Base-by-base conservation (phyloP, 2,113 vertebrate genomes). In the Python bivittatus region DNA sequence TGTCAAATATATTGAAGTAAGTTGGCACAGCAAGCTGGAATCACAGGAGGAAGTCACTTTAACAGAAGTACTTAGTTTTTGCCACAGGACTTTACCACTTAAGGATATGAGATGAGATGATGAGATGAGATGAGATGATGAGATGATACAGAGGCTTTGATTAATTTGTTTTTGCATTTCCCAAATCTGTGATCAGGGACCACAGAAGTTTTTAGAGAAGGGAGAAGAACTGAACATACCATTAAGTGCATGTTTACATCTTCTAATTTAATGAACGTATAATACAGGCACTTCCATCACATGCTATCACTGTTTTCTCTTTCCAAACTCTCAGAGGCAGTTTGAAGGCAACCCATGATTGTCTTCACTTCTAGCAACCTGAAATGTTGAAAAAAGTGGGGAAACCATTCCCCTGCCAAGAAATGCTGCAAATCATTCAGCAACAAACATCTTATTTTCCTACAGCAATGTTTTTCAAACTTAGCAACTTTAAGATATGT, bases 1-100 rank as follows among this genome's bases (percentile, higher is more conserved):
- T 87, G 33, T 91, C 60, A 42, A 91, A 56, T 87, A 72, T 54
- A 72, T n/a, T 87, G 84, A 87, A 87, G 58, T 68, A 87, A 86
- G 48, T 68, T 91, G 84, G 60, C 84, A 87, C 68, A 48, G 44
- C 48, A 87, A 68, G 13, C 84, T 91, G 48, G 84, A 57, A 87
- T 33, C 84, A 68, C 22, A 53, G 54, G 91, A 87, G 48, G 33
- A 86, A 68, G 52, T 48, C 84, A 72, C 4, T 87, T 68, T 68
- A 86, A 86, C 29, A 91, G 6, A 86, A 91, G 38, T 27, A 33
- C n/a, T 64, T 13, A 17, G 22, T 61, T 61, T 86, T 44, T 86
- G 42, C 90, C 11, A 3, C 29, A 61, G 10, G n/a, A 15, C 17
- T 90, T n/a, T 54, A 68, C 8, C 3, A 42, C 54, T 33, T 33